Base-by-base conservation (phyloP, 35 echinoderm and acorn worm species). In the Holothuria glaberrima region DNA sequence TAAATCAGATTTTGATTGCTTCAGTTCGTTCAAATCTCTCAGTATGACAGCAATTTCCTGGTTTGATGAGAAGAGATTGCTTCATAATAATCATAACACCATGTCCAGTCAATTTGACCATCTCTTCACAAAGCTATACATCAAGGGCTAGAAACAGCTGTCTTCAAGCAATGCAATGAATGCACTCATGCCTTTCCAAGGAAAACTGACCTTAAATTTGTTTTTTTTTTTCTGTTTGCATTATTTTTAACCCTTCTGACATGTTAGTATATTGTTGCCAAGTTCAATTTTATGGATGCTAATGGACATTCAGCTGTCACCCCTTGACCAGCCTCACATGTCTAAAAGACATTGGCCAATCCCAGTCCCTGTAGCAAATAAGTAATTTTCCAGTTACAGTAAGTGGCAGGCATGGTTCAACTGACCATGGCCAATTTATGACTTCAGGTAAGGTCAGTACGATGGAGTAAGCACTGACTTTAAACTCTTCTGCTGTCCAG, bases 401-500 rank as follows among this genome's bases (percentile, higher is more conserved):
- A 78, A 52, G n/a, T 41, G 74, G 38, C 74, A 54, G 50, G 10
- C 50, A 48, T 78, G 74, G 74, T 48, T 78, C 74, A 78, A 78
- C 74, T 78, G 74, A 78, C 74, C 74, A 78, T 78, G 33, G 74
- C 74, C 35, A 78, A 78, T 78, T 78, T 78, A 78, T 78, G 74
- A 78, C 74, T 78, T 50, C 12, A 20, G 27, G 74, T 54, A 78
- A 78, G 74, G 74, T 78, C 74, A 78, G 38, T 25, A 48, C 29
- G 41, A 48, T 24, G 16, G 41, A n/a, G 74, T 17, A 54, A 17
- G 50, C 5, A 50, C 50, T 78, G 74, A 20, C 35, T 78, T 28
- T 52, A 41, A 44, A 78, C 29, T 78, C 22, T 18, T 48, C 38
- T 4, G 24, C 50, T 54, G 50, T 54, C 50, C 50, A 78, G 74